phyloP scores from a whole-genome alignment of 2,888 invertebrate genomes.

The Tipula vernalis region DNA sequence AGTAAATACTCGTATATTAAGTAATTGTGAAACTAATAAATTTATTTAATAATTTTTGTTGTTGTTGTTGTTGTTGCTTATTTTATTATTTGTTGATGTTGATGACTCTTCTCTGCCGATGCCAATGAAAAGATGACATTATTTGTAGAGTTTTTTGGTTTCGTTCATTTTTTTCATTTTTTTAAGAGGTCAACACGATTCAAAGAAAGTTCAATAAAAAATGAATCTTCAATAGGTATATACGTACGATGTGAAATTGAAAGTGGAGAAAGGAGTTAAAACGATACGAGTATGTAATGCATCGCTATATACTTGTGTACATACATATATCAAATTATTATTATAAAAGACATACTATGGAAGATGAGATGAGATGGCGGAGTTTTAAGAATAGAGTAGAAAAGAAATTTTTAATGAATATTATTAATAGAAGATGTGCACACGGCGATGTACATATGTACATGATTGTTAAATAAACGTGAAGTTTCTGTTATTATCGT shows the following conservation, averaged over 20 bases:
- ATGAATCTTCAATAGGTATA: background rate
- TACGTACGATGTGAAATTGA: background rate
- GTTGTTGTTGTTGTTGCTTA: too few relatives aligned
- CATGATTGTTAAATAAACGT: background rate
- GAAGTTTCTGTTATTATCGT: background rate
- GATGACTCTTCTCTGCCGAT: background rate
- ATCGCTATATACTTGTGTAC: too few relatives aligned
- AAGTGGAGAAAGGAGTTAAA: background rate
- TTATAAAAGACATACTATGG: background rate
- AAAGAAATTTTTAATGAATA: too few relatives aligned
- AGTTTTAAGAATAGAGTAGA: background rate
- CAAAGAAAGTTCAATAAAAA: background rate
- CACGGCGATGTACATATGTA: too few relatives aligned
- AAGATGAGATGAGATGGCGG: background rate
- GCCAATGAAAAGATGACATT: background rate
- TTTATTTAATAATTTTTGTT: background rate
- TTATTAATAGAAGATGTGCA: background rate
- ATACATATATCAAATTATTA: background rate
- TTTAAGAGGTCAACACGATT: background rate
- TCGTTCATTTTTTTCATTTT: background rate
- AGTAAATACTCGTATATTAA: background rate
- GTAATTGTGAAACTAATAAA: conserved; percentile 4
- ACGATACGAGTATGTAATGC: background rate
- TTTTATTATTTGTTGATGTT: background rate
- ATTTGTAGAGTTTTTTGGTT: background rate